These are phyloP conservation scores for Pteromalus puparum DNA, from an alignment of 1,140 invertebrate genomes.

Conservation along the genomic window DNA sequence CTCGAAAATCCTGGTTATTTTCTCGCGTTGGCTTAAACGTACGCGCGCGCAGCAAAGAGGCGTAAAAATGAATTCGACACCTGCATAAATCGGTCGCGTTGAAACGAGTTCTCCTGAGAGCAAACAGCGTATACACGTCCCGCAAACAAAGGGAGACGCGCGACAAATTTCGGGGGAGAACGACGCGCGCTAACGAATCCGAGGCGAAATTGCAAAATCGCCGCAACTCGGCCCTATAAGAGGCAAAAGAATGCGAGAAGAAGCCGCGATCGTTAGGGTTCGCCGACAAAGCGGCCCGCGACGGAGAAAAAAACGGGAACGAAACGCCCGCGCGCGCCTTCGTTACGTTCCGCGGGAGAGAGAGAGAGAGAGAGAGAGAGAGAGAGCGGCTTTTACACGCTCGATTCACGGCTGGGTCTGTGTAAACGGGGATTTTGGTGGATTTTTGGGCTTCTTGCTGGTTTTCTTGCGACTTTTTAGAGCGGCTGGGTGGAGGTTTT, in stretches of 20 bases:
- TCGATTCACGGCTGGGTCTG: not conserved
- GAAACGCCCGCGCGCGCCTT: not conserved
- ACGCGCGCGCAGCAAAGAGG: not conserved
- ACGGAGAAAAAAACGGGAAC: not conserved
- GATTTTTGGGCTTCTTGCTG: not conserved
- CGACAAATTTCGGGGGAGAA: conserved; percentile 28
- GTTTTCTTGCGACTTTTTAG: not conserved
- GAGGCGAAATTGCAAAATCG: conserved; percentile 22
- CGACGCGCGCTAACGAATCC: conserved; percentile 30
- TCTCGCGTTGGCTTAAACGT: conserved; percentile 4
- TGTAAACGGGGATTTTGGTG: not conserved
- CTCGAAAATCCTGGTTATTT: not conserved
- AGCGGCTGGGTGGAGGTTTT: not conserved
- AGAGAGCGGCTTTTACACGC: not conserved
- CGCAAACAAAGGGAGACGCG: not conserved
- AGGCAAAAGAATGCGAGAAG: conserved; percentile 4
- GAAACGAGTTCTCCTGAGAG: not conserved
- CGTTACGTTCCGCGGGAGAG: not conserved
- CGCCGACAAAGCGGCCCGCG: conserved; percentile 26
- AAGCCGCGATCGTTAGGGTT: conserved; percentile 5
- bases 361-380: too few species aligned
- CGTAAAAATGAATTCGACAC: not conserved
- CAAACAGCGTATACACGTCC: too few species aligned
- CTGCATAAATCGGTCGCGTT: conserved; percentile 18
- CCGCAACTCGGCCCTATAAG: not conserved